These are phyloP conservation scores for Nomada lathburiana DNA, from an alignment of 2,888 invertebrate species.

Conservation along the genomic window DNA sequence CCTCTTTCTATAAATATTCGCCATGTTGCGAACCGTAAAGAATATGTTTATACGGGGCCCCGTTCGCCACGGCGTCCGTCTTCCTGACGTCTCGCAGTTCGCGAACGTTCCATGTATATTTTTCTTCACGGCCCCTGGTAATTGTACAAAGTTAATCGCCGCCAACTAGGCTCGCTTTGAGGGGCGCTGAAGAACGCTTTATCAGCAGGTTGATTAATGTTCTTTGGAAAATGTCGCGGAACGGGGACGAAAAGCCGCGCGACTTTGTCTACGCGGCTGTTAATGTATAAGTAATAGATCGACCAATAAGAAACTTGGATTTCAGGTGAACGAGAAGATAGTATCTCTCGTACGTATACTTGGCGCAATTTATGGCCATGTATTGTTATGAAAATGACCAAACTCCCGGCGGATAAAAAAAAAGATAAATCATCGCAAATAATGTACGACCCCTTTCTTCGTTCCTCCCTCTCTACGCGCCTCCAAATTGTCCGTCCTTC, in stretches of 20 bases:
- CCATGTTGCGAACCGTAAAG: constrained; percentile 44
- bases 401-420: too few relatives aligned
- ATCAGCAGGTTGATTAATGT: constrained; percentile 8
- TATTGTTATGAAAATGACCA: too few relatives aligned
- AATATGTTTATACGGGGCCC: constrained; percentile 44
- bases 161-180: constrained; percentile 2
- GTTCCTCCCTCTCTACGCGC: not conserved
- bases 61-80: constrained; percentile 28
- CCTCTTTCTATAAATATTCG: constrained; percentile 62
- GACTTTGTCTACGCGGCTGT: too few relatives aligned
- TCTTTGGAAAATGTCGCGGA: not conserved
- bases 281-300: too few relatives aligned
- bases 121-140: constrained; percentile 31
- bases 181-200: constrained; percentile 21
- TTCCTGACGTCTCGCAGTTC: constrained; percentile 33
- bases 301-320: too few relatives aligned
- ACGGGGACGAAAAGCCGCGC: too few relatives aligned
- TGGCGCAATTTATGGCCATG: too few relatives aligned
- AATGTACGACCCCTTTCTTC: too few relatives aligned
- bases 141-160: constrained; percentile 45
- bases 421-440: too few relatives aligned
- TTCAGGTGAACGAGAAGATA: too few relatives aligned
- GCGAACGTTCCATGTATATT: constrained; percentile 16
- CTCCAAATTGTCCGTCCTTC: not conserved
- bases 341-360: too few relatives aligned